Conservation (phyloP, 2,113 vertebrate species). For the Carlito syrichta region DNA sequence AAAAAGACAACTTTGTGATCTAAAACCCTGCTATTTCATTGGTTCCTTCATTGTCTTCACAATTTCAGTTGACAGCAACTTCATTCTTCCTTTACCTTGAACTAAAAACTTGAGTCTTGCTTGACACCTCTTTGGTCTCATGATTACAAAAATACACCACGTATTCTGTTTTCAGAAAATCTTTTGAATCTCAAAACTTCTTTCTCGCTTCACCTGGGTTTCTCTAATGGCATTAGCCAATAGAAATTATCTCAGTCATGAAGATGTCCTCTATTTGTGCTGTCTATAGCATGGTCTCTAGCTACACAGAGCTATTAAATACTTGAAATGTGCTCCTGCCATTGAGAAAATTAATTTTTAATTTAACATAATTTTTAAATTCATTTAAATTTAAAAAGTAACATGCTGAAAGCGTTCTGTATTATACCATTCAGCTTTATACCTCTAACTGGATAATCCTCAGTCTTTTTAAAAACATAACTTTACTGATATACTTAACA, state of each 20-base stretch:
- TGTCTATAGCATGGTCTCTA: not conserved
- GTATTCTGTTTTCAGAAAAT: not conserved
- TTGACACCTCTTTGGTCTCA: not conserved
- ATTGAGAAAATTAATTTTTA: not conserved
- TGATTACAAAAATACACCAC: not conserved
- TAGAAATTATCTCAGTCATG: not conserved
- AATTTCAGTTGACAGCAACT: not conserved
- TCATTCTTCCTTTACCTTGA: not conserved
- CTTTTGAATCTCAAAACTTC: not conserved
- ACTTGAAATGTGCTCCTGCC: not conserved
- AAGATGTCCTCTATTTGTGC: not conserved
- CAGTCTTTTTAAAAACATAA: not conserved
- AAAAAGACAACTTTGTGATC: not conserved
- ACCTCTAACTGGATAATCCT: not conserved
- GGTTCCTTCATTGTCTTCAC: not conserved
- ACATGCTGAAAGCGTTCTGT: not conserved
- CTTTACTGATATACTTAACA: not conserved
- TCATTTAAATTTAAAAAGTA: not conserved
- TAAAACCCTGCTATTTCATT: fast-evolving
- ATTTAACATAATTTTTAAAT: not conserved
- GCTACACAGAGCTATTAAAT: not conserved
- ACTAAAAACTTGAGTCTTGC: not conserved
- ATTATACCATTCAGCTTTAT: not conserved
- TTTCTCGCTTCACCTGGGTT: not conserved
- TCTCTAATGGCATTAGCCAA: not conserved